phyloP scores from a whole-genome alignment of 2,797 vertebrate species.

The Carcharodon carcharias region DNA sequence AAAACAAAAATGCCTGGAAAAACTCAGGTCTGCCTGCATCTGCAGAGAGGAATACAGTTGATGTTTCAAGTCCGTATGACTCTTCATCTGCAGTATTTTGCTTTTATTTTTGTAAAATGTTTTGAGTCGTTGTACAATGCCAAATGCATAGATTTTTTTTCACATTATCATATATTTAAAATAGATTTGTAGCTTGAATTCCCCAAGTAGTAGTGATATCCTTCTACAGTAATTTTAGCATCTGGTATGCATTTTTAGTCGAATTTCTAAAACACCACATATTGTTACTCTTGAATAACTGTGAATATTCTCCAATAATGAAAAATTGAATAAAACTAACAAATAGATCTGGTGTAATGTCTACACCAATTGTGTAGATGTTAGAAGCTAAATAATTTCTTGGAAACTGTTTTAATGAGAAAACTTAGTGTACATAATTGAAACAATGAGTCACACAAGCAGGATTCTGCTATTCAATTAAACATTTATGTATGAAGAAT shows the following conservation, averaged over 20 bases:
- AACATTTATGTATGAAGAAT: neutral
- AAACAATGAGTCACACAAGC: too few species aligned
- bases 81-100: too few species aligned
- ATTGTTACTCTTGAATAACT: neutral
- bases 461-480: neutral
- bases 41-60: too few species aligned
- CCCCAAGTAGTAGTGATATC: neutral
- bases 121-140: neutral
- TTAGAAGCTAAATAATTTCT: neutral
- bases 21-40: too few species aligned
- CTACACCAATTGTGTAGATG: neutral
- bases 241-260: neutral
- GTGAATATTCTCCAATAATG: neutral
- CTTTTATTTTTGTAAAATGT: neutral
- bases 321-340: neutral
- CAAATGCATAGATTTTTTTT: neutral
- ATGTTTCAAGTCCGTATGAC: too few species aligned
- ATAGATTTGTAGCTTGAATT: neutral
- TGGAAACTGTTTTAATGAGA: too few species aligned
- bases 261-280: neutral
- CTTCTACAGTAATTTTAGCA: neutral
- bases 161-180: neutral
- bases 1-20: too few species aligned
- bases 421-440: too few species aligned
- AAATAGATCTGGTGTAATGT: neutral